Conservation (phyloP, 2,888 invertebrate species). For the Thecophora atra region DNA sequence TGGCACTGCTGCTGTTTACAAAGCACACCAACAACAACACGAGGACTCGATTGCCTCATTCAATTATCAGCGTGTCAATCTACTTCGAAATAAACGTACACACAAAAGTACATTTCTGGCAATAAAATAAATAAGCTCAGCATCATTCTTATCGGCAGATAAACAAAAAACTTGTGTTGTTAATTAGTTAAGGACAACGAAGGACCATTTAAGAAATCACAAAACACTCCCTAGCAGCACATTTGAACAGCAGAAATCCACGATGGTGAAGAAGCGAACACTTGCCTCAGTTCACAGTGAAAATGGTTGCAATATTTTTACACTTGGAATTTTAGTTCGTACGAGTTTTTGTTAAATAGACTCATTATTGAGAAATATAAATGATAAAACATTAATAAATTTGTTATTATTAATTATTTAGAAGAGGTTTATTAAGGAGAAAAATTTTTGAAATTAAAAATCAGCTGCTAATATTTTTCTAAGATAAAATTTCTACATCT, state of each 20-base stretch:
- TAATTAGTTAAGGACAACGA: conserved; percentile 46
- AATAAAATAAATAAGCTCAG: conserved; percentile 52
- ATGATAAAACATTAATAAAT: no score
- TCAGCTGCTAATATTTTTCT: no score
- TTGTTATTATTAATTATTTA: no score
- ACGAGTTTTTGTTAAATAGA: no score
- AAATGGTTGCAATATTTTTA: no score
- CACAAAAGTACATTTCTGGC: conserved; percentile 24
- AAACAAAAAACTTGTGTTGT: conserved; percentile 31
- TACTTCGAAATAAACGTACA: conserved; percentile 4
- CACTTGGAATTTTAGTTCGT: no score
- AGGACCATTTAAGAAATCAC: conserved; percentile 33
- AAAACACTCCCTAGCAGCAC: not conserved
- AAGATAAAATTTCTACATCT: no score
- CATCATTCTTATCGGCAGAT: conserved; percentile 38
- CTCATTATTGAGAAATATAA: no score
- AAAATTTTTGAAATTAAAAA: no score
- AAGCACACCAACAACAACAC: conserved; percentile 32
- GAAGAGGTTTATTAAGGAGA: no score
- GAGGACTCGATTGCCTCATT: conserved; percentile 15
- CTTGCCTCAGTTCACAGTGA: no score
- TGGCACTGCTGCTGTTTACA: conserved; percentile 26
- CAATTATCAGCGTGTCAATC: conserved; percentile 1
- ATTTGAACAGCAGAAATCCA: conserved; percentile 38
- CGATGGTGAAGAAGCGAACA: no score